phyloP scores from a whole-genome alignment of 2,888 invertebrate species.

The Diloba caeruleocephala region DNA sequence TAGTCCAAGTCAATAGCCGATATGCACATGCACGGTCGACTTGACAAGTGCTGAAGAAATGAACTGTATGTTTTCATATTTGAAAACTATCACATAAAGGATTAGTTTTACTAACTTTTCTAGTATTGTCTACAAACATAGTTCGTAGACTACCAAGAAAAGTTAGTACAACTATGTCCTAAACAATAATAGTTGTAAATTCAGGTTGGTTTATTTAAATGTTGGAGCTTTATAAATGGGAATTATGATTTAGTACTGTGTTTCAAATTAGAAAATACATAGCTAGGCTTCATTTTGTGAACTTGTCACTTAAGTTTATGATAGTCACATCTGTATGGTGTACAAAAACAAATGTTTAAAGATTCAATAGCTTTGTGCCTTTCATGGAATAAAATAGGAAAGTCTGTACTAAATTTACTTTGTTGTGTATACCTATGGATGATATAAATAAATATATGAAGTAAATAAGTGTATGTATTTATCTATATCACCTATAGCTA shows the following conservation, averaged over 20 bases:
- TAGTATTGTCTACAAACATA: slow-evolving; percentile 43
- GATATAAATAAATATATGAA: no score
- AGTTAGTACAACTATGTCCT: slow-evolving; percentile 36
- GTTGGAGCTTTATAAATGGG: slow-evolving; percentile 56
- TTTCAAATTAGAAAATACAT: no score
- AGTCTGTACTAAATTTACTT: no score
- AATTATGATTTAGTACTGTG: slow-evolving; percentile 54
- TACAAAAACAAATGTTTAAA: no score
- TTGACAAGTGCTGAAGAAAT: slow-evolving; percentile 66
- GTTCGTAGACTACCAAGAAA: slow-evolving; percentile 48
- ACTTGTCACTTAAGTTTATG: no score
- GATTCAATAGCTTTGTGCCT: no score
- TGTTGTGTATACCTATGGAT: no score
- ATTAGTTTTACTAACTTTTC: slow-evolving; percentile 57
- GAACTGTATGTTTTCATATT: slow-evolving; percentile 82
- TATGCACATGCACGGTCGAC: slow-evolving; percentile 72
- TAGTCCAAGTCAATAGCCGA: slow-evolving; percentile 82
- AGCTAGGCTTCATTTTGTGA: no score
- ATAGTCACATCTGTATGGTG: no score
- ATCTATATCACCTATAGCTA: no score
- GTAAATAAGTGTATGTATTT: no score
- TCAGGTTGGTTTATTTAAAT: slow-evolving; percentile 54
- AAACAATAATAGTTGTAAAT: slow-evolving; percentile 53
- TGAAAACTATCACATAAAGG: slow-evolving; percentile 78
- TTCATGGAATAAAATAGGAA: no score